These are phyloP conservation scores for Valencia hispanica DNA, from an alignment of 2,797 vertebrate species.

Conservation along the genomic window DNA sequence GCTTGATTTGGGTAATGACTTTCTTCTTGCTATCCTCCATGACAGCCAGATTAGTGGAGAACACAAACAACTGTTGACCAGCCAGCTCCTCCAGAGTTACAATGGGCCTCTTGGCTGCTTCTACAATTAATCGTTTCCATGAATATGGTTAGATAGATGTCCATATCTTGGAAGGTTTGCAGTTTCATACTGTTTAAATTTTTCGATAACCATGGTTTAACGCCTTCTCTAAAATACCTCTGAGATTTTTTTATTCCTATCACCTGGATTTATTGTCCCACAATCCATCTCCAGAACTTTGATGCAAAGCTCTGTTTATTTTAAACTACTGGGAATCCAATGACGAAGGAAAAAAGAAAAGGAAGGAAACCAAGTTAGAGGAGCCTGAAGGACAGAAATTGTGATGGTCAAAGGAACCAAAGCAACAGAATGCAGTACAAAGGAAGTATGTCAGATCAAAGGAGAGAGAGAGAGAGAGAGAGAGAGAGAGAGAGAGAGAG, in stretches of 20 bases:
- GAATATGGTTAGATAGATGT: too few relatives aligned
- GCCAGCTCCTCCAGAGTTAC: too few relatives aligned
- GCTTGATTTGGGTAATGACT: too few relatives aligned
- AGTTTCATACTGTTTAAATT: too few relatives aligned
- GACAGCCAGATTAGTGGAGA: too few relatives aligned
- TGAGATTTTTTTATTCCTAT: background rate
- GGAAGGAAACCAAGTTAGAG: constrained; percentile 2
- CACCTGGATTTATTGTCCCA: background rate
- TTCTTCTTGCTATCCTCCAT: too few relatives aligned
- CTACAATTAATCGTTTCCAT: too few relatives aligned
- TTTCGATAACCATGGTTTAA: too few relatives aligned
- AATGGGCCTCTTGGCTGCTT: too few relatives aligned
- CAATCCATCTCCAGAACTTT: background rate
- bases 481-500: background rate
- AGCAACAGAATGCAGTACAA: background rate
- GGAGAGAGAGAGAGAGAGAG: constrained; percentile 1
- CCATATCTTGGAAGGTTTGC: too few relatives aligned
- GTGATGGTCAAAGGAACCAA: background rate
- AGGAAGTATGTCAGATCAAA: constrained; percentile 21
- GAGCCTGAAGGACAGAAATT: background rate
- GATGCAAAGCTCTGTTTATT: background rate
- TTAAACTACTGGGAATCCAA: background rate
- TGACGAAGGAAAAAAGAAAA: constrained; percentile 1
- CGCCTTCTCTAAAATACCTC: too few relatives aligned
- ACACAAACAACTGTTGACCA: too few relatives aligned